phyloP scores from a whole-genome alignment of 2,797 vertebrate species.

The Eulemur rubriventer region DNA sequence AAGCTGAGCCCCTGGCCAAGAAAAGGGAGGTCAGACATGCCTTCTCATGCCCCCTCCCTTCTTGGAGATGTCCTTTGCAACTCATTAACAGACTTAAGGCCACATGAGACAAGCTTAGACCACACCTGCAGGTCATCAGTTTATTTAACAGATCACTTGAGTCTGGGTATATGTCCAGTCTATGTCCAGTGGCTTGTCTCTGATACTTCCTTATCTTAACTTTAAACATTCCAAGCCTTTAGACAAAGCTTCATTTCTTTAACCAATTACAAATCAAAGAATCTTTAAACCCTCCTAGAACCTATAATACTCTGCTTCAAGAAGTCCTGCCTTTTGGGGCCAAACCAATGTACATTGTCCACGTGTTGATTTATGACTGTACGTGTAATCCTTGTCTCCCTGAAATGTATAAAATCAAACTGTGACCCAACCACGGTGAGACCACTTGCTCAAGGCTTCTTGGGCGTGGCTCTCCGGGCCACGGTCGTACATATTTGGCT shows the following conservation, averaged over 20 bases:
- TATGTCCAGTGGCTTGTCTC: background rate
- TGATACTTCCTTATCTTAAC: background rate
- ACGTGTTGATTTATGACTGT: background rate
- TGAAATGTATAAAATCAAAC: background rate
- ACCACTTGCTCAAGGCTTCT: background rate
- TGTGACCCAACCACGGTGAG: background rate
- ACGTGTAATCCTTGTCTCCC: background rate
- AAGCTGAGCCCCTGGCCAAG: background rate
- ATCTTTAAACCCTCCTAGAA: background rate
- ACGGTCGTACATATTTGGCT: background rate
- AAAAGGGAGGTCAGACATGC: background rate
- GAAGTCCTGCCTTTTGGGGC: background rate
- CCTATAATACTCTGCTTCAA: background rate
- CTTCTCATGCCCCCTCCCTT: background rate
- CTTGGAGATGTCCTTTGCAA: background rate
- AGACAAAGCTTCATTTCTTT: background rate
- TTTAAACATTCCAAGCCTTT: background rate
- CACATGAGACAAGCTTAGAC: background rate
- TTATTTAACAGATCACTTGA: background rate
- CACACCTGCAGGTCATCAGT: background rate
- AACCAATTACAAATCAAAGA: background rate
- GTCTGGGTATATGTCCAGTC: background rate
- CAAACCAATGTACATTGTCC: background rate
- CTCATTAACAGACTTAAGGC: background rate
- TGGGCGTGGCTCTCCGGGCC: background rate